These are phyloP conservation scores for Mystacides longicornis DNA, from an alignment of 2,888 invertebrate genomes.

Conservation along the genomic window DNA sequence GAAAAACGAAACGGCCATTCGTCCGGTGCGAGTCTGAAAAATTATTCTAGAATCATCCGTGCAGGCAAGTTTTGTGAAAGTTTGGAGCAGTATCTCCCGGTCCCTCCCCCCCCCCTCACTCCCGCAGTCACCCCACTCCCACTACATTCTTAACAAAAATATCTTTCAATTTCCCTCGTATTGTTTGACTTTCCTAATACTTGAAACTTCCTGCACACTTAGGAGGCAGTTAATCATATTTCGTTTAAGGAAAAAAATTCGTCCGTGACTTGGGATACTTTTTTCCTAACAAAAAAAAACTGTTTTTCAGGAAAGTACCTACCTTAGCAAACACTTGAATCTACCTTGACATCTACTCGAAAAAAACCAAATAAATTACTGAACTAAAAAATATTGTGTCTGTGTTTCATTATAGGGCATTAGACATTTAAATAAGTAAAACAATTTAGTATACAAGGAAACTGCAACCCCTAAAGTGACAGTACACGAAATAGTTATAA, in stretches of 20 bases:
- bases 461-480: no score
- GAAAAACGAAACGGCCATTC: no score
- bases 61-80: background rate
- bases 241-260: background rate
- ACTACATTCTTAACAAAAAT: background rate
- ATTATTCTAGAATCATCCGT: background rate
- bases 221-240: background rate
- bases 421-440: no score
- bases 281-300: background rate
- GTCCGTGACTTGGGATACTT: background rate
- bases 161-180: conserved; percentile 1
- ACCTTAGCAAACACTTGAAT: no score
- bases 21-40: background rate
- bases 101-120: background rate
- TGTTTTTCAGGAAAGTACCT: no score
- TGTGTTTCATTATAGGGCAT: no score
- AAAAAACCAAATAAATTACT: no score
- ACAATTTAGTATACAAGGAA: no score
- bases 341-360: no score
- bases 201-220: background rate
- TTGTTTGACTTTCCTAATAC: background rate
- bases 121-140: background rate
- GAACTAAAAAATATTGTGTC: no score
- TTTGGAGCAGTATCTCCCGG: background rate
- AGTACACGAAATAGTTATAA: no score